A percentile compares a stretch with the other conserved stretches of the same genome.
Conservation (phyloP, 2,888 invertebrate genomes). For the Lasioglossum marginatum region DNA sequence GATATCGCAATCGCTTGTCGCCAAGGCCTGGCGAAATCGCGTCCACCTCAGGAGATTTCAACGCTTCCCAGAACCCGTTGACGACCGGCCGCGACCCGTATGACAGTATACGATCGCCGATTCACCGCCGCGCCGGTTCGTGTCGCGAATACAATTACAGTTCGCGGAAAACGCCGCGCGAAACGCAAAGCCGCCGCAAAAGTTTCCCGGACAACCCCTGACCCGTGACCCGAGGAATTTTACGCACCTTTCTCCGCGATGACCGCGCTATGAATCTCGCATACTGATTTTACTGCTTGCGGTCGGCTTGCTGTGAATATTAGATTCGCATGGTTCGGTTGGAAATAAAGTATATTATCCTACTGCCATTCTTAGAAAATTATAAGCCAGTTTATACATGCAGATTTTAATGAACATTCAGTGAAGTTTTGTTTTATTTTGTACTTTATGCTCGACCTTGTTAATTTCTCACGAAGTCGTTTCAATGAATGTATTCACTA, state of each 20-base stretch:
- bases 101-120: constrained; percentile 13
- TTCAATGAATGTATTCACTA: neutral
- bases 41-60: constrained; percentile 9
- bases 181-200: constrained; percentile 32
- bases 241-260: constrained; percentile 48
- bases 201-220: constrained; percentile 40
- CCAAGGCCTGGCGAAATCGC: constrained; percentile 36
- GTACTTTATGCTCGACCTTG: neutral
- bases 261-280: constrained; percentile 45
- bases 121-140: constrained; percentile 26
- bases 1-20: constrained; percentile 66
- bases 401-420: neutral
- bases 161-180: constrained; percentile 35
- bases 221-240: constrained; percentile 29
- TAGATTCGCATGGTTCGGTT: neutral
- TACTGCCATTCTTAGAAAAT: neutral
- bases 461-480: neutral
- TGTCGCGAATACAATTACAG: constrained; percentile 47
- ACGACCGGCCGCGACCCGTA: constrained; percentile 33
- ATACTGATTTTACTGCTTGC: constrained; percentile 55
- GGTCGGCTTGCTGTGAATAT: constrained; percentile 22
- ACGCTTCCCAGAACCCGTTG: constrained; percentile 48
- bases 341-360: neutral
- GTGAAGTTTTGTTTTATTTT: neutral
- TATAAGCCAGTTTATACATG: neutral